Evolutionary conservation across 1,140 invertebrate species (phyloP).

Genomic region (Lepidurus arcticus): DNA sequence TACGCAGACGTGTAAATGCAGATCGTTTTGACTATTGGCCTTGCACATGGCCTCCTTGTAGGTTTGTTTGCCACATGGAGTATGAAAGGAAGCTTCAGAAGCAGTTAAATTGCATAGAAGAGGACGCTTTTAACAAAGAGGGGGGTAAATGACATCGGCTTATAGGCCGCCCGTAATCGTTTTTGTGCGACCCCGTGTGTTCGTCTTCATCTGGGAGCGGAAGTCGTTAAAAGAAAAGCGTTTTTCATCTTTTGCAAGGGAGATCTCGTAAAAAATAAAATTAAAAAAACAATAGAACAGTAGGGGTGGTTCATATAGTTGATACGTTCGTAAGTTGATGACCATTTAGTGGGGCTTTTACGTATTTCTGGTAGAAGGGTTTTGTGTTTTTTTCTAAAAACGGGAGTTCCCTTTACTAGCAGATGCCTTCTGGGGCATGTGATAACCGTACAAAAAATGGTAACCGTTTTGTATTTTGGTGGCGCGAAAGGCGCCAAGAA

Average conservation of each 20-base stretch:
- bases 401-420: not conserved
- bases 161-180: not conserved
- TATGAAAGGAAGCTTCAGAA: too few relatives aligned
- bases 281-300: not conserved
- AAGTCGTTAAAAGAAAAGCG: not conserved
- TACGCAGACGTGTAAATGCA: too few relatives aligned
- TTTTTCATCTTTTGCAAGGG: not conserved
- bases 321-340: constrained; percentile 12
- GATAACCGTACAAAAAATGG: not conserved
- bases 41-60: too few relatives aligned
- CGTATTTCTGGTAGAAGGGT: too few relatives aligned
- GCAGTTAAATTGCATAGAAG: too few relatives aligned
- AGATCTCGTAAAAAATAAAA: not conserved
- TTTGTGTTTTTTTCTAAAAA: not conserved
- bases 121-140: not conserved
- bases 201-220: not conserved
- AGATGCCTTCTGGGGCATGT: not conserved
- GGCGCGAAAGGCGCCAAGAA: not conserved
- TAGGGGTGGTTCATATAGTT: constrained; percentile 8
- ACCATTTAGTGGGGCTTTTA: not conserved
- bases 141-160: not conserved
- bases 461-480: not conserved
- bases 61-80: too few relatives aligned
- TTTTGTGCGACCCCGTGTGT: not conserved
- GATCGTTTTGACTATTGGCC: too few relatives aligned